Evolutionary conservation across 1,140 invertebrate species (phyloP), one percentile per base, ranked within the genome.

Genomic region (Portunus trituberculatus): DNA sequence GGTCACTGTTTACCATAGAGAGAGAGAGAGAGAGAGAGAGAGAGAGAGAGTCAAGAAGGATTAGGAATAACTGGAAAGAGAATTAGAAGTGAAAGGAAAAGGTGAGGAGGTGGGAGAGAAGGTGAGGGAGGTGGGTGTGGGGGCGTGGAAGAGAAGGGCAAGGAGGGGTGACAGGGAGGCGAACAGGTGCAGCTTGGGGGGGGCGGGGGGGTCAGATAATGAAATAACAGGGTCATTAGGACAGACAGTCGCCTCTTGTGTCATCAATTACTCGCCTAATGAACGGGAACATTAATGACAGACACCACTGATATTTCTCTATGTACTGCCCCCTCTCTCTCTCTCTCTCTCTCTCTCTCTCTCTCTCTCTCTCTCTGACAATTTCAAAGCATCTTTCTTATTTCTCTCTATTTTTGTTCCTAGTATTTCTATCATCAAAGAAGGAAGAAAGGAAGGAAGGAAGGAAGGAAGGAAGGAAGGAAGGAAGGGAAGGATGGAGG

Each of bases 291-390:
- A 76, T 76, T n/a, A 76, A n/a, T 1, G 1, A 76, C 0, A 25
- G 20, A n/a, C 1, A 76, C 52, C 16, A 10, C 16, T 59, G 52
- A 59, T 59, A 59, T 59, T 59, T 59, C 52, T 59, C 16, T 14
- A 12, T 59, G 16, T 25, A 16, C 86, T 8, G 1, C 86, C 31
- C 86, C n/a, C 86, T 88, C 86, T 46, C 45, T 46, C 86, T 88
- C 86, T 46, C 45, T 46, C 86, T 88, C 86, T 46, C 86, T 46
- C 46, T 48, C 87, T 48, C 87, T 88, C 87, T 48, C 46, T 48
- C 87, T 32, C 31, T 48, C 25, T 48, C 32, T 48, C 46, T 48
- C 29, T 32, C 25, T 48, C 87, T 88, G 10, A 20, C 67, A 14
- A 12, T 59, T 20, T 59, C 8, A 39, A 39, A 39, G 6, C 39